Base-by-base conservation (phyloP, 2,888 invertebrate species). In the Mythimna impura region DNA sequence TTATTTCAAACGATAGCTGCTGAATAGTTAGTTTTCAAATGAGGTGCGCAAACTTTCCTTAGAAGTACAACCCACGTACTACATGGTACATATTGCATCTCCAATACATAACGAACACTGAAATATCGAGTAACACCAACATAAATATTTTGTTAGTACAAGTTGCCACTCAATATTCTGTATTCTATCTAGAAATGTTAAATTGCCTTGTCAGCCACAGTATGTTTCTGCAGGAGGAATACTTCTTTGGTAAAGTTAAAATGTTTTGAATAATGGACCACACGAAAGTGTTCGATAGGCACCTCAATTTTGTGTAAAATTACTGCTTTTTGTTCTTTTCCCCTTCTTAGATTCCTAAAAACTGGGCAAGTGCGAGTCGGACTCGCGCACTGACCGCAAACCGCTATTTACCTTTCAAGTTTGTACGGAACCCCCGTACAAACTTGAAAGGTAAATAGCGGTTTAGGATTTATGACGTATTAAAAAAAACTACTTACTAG, bases 181-280 rank as follows among this genome's bases (percentile, higher is more conserved):
- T 76, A 73, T 73, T 66, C 61, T 71, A 74, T 72, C 65, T 71
- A 69, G 66, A 78, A 74, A 69, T 73, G 71, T 67, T 76, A 71
- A 79, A 83, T 81, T 79, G 72, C 72, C 73, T 78, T 83, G 83
- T 76, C 83, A 81, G 68, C 66, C 36, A 40, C 81, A 79, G 75
- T 64, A 25, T 65, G 77, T 80, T 71, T 73, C 64, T 62, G 22
- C 34, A 47, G 61, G 67, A 74, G 61, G 74, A 68, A 47, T 73
- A 67, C 64, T 78, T 17, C 64, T 60, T 71, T 71, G 63, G 34
- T 36, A 25, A 64, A 69, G 34, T 73, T 70, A 64, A 69, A 71
- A 73, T 71, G 55, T 55, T 74, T 80, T 78, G 54, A 61, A 64
- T 34, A 66, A 80, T 36, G 1, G 54, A 43, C 54, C 54, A 12